A percentile compares a stretch with the other conserved stretches of the same genome.
phyloP scores from a whole-genome alignment of 1,140 invertebrate genomes.

The Saccostrea glomerata region DNA sequence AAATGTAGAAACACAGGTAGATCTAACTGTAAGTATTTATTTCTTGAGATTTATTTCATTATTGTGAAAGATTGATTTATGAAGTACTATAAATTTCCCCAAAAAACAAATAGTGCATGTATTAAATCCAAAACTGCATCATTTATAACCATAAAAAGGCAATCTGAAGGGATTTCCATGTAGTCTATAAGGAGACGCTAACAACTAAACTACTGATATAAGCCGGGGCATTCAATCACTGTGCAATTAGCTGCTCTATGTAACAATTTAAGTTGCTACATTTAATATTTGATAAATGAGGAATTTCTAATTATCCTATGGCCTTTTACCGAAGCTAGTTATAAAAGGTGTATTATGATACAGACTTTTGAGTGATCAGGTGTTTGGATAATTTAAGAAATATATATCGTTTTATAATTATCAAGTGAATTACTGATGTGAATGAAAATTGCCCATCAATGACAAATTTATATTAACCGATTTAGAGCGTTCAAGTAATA shows the following conservation, averaged over 20 bases:
- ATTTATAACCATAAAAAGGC: slow-evolving; percentile 29
- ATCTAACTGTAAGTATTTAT: not conserved
- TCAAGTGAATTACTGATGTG: no score
- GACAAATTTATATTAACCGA: no score
- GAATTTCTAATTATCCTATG: not conserved
- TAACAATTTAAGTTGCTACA: not conserved
- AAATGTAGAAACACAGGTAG: not conserved
- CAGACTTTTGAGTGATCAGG: no score
- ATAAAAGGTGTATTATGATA: not conserved
- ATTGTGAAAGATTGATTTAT: slow-evolving; percentile 13
- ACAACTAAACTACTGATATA: not conserved
- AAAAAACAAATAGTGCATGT: slow-evolving; percentile 3
- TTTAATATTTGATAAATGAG: slow-evolving; percentile 6
- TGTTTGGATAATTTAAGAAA: no score
- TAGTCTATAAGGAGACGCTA: not conserved
- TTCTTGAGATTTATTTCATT: not conserved
- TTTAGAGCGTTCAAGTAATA: no score
- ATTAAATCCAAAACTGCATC: not conserved
- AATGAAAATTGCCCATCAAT: no score
- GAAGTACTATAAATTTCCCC: not conserved
- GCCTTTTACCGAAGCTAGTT: not conserved
- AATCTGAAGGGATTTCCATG: slow-evolving; percentile 1
- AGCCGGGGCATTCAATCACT: not conserved
- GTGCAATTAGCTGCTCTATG: not conserved
- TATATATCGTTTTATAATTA: no score